Evolutionary conservation across 2,888 invertebrate species (phyloP), one percentile per base, ranked within the genome.

Genomic region (Cryptocephalus primarius): DNA sequence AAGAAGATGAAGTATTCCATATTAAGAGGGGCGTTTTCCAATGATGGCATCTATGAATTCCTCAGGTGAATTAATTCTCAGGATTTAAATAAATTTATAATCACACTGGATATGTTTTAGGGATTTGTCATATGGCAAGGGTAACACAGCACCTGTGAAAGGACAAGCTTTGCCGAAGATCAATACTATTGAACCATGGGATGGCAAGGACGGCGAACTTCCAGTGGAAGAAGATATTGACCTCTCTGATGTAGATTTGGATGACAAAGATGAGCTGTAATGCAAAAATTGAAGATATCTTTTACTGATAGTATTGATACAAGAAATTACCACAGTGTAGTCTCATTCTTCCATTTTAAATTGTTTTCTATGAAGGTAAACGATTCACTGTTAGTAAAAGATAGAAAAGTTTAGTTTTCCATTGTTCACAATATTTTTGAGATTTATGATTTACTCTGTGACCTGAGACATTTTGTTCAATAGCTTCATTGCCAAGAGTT

Each of bases 1-100:
- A 90, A 95, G 71, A 99, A 99, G 73, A 88, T 93, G 82, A 96
- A 96, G 69, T 99, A 88, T 74, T 89, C 96, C 0, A 78, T 91
- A 8, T 76, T 99, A 1, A 78, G 89, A 59, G 97, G 96, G 9
- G 87, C 96, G 14, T 99, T 96, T 75, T 92, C 92, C 0, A 82
- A 86, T 62, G 85, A 85, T 50, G 99, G 99, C 53, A 93, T 99
- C 67, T 86, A 89, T 62, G 96, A 96, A 70, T 99, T 97, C 74
- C 76, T 97, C 42, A 78, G 84, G 59, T 57, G 52, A 46, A 43
- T 50, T 41, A 22, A 22, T 22, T 22, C 22, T 22, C 22, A 22
- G 22, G 2, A 22, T 42, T 42, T 11, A 36, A 8, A 33, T 12
- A 13, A 13, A 6, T 11, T 40, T 44, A 43, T 44, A 6, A 22